A percentile compares a stretch with the other conserved stretches of the same genome.
Conservation (phyloP, 1,140 invertebrate genomes). For the Triops cancriformis region DNA sequence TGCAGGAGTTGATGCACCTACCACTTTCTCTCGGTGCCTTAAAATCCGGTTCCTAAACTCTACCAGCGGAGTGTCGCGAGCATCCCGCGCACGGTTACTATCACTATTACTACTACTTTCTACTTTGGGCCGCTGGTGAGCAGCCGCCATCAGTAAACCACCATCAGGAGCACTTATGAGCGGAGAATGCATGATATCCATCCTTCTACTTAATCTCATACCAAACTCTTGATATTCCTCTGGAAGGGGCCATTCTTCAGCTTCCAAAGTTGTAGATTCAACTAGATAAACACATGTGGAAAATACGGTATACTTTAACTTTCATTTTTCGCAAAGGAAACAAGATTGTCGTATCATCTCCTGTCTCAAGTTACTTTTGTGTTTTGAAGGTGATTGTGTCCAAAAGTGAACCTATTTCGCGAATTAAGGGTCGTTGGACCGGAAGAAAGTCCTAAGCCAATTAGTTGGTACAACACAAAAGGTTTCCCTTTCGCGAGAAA, state of each 20-base stretch:
- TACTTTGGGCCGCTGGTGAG: not conserved
- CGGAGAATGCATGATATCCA: not conserved
- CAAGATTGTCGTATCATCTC: not conserved
- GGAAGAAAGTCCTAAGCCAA: not conserved
- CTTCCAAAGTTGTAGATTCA: not conserved
- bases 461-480: not conserved
- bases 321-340: too few relatives aligned
- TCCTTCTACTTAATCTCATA: not conserved
- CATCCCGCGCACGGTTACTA: not conserved
- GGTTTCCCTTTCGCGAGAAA: not conserved
- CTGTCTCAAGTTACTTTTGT: not conserved
- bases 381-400: not conserved
- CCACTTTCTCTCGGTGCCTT: slow-evolving; percentile 3
- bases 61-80: not conserved
- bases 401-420: not conserved
- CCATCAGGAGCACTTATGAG: not conserved
- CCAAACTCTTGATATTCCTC: not conserved
- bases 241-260: not conserved
- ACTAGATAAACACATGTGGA: not conserved
- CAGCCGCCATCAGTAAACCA: not conserved
- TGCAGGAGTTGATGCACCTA: not conserved
- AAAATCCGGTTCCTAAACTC: slow-evolving; percentile 3
- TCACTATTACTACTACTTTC: not conserved
- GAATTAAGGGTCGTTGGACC: not conserved
- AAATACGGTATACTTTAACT: not conserved